A percentile compares a stretch with the other conserved stretches of the same genome.
Conservation (phyloP, 2,797 vertebrate species). For the Myoxocephalus aenaeus region DNA sequence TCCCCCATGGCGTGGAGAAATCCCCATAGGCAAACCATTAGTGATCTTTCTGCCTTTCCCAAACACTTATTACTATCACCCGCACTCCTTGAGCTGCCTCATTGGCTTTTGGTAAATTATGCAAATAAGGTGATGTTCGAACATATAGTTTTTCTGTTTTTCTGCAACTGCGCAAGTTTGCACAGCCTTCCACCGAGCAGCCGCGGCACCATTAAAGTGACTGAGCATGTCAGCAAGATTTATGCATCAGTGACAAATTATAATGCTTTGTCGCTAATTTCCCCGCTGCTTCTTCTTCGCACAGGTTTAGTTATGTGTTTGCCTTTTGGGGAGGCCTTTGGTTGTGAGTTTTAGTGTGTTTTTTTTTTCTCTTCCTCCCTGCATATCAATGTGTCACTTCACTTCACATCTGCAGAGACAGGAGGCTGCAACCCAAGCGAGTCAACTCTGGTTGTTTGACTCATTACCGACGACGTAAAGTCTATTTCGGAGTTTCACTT, state of each 20-base stretch:
- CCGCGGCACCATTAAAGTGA: constrained; percentile 97
- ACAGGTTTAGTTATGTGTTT: constrained; percentile 85
- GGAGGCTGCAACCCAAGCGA: constrained; percentile 79
- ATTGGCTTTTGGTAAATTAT: constrained; percentile 99
- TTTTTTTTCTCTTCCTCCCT: constrained; percentile 12
- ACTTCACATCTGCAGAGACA: constrained; percentile 80
- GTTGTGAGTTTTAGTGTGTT: constrained; percentile 74
- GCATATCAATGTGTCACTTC: constrained; percentile 78
- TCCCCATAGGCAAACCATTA: constrained; percentile 99
- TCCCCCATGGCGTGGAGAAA: constrained; percentile 99
- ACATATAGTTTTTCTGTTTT: constrained; percentile 96
- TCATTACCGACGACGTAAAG: constrained; percentile 71
- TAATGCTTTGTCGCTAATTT: constrained; percentile 89
- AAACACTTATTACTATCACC: constrained; percentile 99
- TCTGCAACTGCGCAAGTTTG: constrained; percentile 99
- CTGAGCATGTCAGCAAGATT: constrained; percentile 99
- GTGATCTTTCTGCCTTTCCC: constrained; percentile 99
- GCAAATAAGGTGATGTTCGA: constrained; percentile 99
- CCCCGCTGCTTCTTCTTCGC: constrained; percentile 70
- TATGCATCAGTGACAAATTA: constrained; percentile 99
- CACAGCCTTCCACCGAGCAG: constrained; percentile 95
- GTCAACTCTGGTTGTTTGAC: constrained; percentile 64
- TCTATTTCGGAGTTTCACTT: constrained; percentile 78
- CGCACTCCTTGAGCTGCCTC: constrained; percentile 98
- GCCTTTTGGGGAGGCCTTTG: constrained; percentile 83